Conservation (phyloP, 2,113 vertebrate species). For the Microtus richardsoni region DNA sequence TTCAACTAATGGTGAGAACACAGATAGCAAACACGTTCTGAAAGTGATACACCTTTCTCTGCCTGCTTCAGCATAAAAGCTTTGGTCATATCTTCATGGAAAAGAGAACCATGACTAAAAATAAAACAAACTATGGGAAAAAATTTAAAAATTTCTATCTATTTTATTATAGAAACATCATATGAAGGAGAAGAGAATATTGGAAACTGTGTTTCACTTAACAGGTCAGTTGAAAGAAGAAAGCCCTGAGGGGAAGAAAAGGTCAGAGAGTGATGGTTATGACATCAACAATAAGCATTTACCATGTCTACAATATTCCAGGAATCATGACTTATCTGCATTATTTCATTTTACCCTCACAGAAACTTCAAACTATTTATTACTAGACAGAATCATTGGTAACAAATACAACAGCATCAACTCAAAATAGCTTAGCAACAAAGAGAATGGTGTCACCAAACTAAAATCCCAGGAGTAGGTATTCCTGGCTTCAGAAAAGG, state of each 20-base stretch:
- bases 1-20: background rate
- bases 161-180: background rate
- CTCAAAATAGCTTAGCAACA: slow-evolving; percentile 17
- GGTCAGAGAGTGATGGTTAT: background rate
- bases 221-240: background rate
- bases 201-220: background rate
- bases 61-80: background rate
- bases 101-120: background rate
- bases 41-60: background rate
- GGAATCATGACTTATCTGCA: background rate
- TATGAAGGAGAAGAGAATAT: background rate
- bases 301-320: background rate
- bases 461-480: background rate
- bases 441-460: slow-evolving; percentile 32
- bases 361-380: background rate
- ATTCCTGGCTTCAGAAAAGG: slow-evolving; percentile 22
- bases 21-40: background rate
- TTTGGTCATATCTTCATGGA: background rate
- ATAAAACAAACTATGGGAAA: background rate
- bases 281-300: background rate
- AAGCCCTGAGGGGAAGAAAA: background rate
- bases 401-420: slow-evolving; percentile 30
- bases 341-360: background rate
- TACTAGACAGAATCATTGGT: background rate
- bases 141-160: background rate